A percentile compares a stretch with the other conserved stretches of the same genome.
phyloP scores from a whole-genome alignment of 1,140 invertebrate genomes.

The Aphidius ervi region DNA sequence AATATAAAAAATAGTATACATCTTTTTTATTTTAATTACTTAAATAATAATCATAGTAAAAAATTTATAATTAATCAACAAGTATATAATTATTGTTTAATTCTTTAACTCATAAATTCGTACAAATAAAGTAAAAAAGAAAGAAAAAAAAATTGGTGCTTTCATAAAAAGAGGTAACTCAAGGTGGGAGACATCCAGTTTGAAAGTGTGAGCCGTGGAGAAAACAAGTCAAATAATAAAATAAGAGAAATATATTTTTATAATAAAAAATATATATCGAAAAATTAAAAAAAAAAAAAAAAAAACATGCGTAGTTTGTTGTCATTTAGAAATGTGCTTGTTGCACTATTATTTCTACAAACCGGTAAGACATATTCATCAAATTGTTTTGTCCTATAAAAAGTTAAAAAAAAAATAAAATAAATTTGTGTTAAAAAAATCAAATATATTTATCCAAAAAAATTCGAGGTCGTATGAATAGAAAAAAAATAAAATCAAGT shows the following conservation, averaged over 20 bases:
- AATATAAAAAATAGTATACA: too few species aligned
- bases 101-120: too few species aligned
- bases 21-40: too few species aligned
- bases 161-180: too few species aligned
- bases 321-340: background rate
- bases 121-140: too few species aligned
- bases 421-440: too few species aligned
- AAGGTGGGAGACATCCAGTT: background rate
- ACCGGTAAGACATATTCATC: background rate
- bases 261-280: background rate
- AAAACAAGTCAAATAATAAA: background rate
- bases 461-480: slow-evolving; percentile 1
- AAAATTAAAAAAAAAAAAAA: background rate
- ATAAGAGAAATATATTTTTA: background rate
- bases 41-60: too few species aligned
- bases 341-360: background rate
- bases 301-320: background rate
- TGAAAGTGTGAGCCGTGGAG: slow-evolving; percentile 9
- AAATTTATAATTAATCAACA: too few species aligned
- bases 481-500: slow-evolving; percentile 16
- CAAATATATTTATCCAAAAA: background rate
- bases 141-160: too few species aligned
- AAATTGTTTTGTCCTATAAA: too few species aligned
- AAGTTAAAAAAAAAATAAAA: too few species aligned
- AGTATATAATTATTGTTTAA: too few species aligned